Percentiles rank a stretch among this genome's conserved stretches.
Conservation (phyloP, 2,888 invertebrate species). For the Caenorhabditis angaria region DNA sequence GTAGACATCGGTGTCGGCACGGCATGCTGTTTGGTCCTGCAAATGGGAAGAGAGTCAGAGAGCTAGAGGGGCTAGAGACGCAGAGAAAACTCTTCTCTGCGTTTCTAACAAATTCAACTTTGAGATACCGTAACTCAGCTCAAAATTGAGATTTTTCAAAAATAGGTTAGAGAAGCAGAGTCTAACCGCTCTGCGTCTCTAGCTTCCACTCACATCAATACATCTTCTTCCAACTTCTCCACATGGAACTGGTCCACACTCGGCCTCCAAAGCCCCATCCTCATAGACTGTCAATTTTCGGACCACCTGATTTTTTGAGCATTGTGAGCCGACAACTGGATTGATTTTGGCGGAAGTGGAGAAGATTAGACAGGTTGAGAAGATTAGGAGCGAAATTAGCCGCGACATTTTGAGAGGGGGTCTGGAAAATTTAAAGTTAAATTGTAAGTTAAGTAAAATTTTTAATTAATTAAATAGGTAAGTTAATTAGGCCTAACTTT, state of each 20-base stretch:
- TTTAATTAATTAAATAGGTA: too few species aligned
- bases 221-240: slow-evolving; percentile 59
- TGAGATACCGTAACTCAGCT: too few species aligned
- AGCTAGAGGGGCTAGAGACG: too few species aligned
- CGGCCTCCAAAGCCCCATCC: slow-evolving; percentile 70
- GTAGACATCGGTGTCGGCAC: slow-evolving; percentile 60
- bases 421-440: too few species aligned
- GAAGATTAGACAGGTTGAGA: too few species aligned
- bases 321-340: slow-evolving; percentile 58
- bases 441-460: too few species aligned
- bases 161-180: neutral
- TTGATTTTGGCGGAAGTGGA: too few species aligned
- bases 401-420: too few species aligned
- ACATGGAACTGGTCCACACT: slow-evolving; percentile 71
- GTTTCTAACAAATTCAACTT: neutral
- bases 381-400: too few species aligned
- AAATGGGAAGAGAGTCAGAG: neutral
- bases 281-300: slow-evolving; percentile 70
- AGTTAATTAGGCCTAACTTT: too few species aligned
- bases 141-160: too few species aligned
- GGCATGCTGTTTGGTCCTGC: slow-evolving; percentile 53
- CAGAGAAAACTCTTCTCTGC: too few species aligned
- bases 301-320: slow-evolving; percentile 68
- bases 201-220: slow-evolving; percentile 26
- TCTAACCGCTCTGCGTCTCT: neutral